Evolutionary conservation across 1,140 invertebrate genomes (phyloP).

Genomic region (Drosophila athabasca): DNA sequence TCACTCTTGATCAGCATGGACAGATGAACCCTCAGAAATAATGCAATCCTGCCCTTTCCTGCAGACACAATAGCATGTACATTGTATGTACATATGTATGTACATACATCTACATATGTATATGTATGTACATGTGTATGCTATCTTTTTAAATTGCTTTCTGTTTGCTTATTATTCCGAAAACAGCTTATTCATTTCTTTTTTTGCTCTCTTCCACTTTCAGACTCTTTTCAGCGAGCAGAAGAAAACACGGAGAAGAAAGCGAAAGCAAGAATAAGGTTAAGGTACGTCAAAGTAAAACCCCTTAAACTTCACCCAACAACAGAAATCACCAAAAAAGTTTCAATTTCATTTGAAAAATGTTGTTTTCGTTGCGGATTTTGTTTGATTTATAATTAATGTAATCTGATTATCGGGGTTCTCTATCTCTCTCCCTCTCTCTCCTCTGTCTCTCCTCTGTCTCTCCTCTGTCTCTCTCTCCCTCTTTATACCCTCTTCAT

Average conservation of each 20-base stretch:
- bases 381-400: slow-evolving; percentile 29
- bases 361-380: slow-evolving; percentile 29
- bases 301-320: slow-evolving; percentile 7
- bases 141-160: slow-evolving; percentile 29
- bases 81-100: too few species aligned
- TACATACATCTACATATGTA: background rate
- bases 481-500: background rate
- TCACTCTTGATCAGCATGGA: too few species aligned
- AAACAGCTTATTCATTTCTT: slow-evolving; percentile 27
- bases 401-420: background rate
- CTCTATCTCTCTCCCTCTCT: background rate
- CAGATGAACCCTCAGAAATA: too few species aligned
- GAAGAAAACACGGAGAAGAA: slow-evolving; percentile 22
- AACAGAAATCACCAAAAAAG: slow-evolving; percentile 1
- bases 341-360: slow-evolving; percentile 31
- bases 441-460: background rate
- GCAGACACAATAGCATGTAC: too few species aligned
- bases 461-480: background rate
- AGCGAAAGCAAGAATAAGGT: slow-evolving; percentile 64
- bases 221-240: slow-evolving; percentile 35
- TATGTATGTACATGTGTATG: background rate
- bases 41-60: too few species aligned
- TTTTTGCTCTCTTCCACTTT: slow-evolving; percentile 55
- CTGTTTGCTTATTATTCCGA: slow-evolving; percentile 1
- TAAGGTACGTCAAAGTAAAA: slow-evolving; percentile 20